Conservation (phyloP, 2,888 invertebrate species). For the Torymus auratus region DNA sequence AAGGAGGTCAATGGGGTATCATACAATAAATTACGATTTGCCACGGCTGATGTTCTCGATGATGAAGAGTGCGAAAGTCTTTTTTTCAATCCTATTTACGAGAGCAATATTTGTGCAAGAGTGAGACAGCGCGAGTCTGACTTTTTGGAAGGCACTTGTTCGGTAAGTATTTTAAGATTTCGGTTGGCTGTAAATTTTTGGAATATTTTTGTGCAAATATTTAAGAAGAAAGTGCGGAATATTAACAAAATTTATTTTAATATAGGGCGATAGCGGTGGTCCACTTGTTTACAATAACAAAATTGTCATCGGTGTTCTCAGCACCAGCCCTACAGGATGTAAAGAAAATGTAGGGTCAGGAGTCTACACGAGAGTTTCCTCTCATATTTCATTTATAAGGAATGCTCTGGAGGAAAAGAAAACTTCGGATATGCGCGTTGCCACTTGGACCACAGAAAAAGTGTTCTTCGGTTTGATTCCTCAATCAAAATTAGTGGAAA, state of each 20-base stretch:
- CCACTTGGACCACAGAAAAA: no score
- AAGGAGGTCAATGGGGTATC: conserved; percentile 45
- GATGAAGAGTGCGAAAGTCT: conserved; percentile 35
- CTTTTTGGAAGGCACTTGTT: conserved; percentile 44
- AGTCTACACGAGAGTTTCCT: conserved; percentile 49
- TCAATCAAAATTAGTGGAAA: no score
- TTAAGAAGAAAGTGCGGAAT: no score
- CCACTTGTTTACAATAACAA: conserved; percentile 46
- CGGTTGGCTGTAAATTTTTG: background rate
- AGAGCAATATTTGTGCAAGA: conserved; percentile 40
- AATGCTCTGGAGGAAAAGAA: background rate
- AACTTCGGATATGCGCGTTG: conserved; percentile 13
- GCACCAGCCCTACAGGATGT: conserved; percentile 45
- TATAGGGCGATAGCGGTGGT: conserved; percentile 54
- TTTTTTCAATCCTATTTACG: conserved; percentile 16
- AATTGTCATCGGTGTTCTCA: conserved; percentile 49
- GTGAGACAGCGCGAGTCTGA: conserved; percentile 27
- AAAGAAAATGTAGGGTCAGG: conserved; percentile 50
- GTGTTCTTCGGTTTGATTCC: no score
- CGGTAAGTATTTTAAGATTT: conserved; percentile 25
- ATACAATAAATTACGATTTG: conserved; percentile 7
- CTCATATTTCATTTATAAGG: conserved; percentile 39
- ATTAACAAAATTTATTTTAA: no score
- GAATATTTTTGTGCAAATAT: no score
- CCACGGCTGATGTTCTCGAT: conserved; percentile 37